Conservation (phyloP, 2,797 vertebrate genomes). For the Yasuhikotakia modesta region DNA sequence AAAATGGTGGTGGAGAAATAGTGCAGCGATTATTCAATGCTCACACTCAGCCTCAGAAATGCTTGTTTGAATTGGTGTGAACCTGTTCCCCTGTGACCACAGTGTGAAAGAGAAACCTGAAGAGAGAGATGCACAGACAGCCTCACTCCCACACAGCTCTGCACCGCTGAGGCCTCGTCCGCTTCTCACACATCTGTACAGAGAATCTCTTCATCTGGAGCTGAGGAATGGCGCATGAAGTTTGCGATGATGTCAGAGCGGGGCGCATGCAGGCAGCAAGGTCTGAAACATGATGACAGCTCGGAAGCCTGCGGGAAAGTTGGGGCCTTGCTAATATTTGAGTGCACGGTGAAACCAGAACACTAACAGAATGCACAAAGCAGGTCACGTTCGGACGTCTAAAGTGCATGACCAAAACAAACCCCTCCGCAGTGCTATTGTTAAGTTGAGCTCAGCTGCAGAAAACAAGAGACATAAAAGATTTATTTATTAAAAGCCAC, state of each 20-base stretch:
- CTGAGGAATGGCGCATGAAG: not conserved
- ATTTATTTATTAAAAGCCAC: slow-evolving; percentile 9
- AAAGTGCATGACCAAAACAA: slow-evolving; percentile 13
- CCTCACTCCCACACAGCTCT: slow-evolving; percentile 21
- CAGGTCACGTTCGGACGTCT: not conserved
- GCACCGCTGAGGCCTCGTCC: not conserved
- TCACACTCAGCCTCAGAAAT: not conserved
- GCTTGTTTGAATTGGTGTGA: not conserved
- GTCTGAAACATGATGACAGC: slow-evolving; percentile 15
- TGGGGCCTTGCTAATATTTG: slow-evolving; percentile 1
- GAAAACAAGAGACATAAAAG: slow-evolving; percentile 37
- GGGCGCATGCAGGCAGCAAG: slow-evolving; percentile 5
- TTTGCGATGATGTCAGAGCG: slow-evolving; percentile 12
- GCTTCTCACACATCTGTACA: slow-evolving; percentile 1
- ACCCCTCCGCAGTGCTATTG: not conserved
- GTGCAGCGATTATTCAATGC: not conserved
- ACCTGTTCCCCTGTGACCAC: not conserved
- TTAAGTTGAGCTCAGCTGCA: not conserved
- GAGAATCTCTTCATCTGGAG: slow-evolving; percentile 6
- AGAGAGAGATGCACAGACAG: slow-evolving; percentile 20
- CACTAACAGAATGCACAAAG: slow-evolving; percentile 12
- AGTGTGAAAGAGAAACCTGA: slow-evolving; percentile 10
- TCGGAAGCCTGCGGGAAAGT: slow-evolving; percentile 2
- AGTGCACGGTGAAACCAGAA: not conserved
- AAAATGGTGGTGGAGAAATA: not conserved